Evolutionary conservation across 2,797 vertebrate species (phyloP).

Genomic region (Notamacropus eugenii): DNA sequence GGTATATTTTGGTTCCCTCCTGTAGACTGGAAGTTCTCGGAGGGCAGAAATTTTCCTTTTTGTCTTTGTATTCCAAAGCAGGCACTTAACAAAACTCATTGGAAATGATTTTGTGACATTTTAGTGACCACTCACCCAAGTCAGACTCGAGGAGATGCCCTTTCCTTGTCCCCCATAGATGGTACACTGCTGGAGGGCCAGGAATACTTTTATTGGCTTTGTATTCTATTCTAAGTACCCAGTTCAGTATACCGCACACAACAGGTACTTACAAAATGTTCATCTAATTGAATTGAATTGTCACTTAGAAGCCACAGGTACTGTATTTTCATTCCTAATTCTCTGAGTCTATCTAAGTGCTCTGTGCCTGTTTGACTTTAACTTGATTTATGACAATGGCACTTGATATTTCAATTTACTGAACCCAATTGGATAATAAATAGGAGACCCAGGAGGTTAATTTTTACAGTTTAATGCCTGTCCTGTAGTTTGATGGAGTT

Average conservation of each 20-base stretch:
- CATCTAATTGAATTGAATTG: neutral
- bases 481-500: neutral
- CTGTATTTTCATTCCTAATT: constrained; percentile 9
- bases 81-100: neutral
- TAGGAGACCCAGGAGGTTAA: constrained; percentile 33
- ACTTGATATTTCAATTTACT: constrained; percentile 49
- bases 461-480: constrained; percentile 23
- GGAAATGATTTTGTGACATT: no score
- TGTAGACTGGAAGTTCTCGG: neutral
- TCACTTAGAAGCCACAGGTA: neutral
- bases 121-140: neutral
- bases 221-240: neutral
- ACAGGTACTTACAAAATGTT: neutral
- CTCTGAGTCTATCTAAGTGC: constrained; percentile 9
- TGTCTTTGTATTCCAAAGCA: neutral
- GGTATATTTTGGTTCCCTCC: neutral
- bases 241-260: neutral
- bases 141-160: neutral
- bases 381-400: constrained; percentile 37
- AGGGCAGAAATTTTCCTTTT: neutral
- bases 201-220: neutral
- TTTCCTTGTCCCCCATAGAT: neutral
- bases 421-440: constrained; percentile 31
- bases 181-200: neutral
- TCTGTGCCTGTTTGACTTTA: constrained; percentile 4